A percentile compares a stretch with the other conserved stretches of the same genome.
Evolutionary conservation across 1,140 invertebrate genomes (phyloP).

Genomic region (Sitodiplosis mosellana): DNA sequence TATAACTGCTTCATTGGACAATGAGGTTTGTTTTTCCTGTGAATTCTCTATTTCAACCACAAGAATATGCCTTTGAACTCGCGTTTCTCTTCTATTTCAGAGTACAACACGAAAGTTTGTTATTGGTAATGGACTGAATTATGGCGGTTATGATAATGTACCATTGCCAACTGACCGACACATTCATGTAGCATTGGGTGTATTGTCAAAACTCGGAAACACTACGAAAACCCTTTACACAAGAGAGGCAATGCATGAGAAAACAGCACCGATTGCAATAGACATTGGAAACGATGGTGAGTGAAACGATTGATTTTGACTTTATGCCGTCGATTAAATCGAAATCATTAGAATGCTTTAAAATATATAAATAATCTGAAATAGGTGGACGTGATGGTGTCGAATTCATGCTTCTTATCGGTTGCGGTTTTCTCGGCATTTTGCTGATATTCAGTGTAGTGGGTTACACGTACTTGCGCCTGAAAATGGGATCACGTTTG

Average conservation of each 20-base stretch:
- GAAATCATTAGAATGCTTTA: not conserved
- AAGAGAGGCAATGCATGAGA: conserved; percentile 26
- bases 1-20: conserved; percentile 54
- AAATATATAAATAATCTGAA: not conserved
- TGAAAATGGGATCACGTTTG: conserved; percentile 29
- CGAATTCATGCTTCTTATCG: conserved; percentile 31
- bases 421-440: conserved; percentile 36
- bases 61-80: not conserved
- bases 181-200: conserved; percentile 51
- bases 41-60: not conserved
- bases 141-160: conserved; percentile 62
- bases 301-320: not conserved
- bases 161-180: conserved; percentile 42
- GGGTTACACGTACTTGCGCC: conserved; percentile 37
- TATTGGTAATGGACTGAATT: conserved; percentile 54
- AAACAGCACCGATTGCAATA: conserved; percentile 7
- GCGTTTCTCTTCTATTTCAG: conserved; percentile 22
- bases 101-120: conserved; percentile 42
- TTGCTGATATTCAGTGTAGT: conserved; percentile 36
- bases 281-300: conserved; percentile 1
- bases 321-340: not conserved
- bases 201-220: conserved; percentile 45
- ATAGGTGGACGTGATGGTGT: not conserved
- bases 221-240: conserved; percentile 47
- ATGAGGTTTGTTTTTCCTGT: conserved; percentile 17